Percentiles rank a stretch among this genome's conserved stretches.
Evolutionary conservation across 1,140 invertebrate species (phyloP).

Genomic region (Pseudomyrmex cubaensis): DNA sequence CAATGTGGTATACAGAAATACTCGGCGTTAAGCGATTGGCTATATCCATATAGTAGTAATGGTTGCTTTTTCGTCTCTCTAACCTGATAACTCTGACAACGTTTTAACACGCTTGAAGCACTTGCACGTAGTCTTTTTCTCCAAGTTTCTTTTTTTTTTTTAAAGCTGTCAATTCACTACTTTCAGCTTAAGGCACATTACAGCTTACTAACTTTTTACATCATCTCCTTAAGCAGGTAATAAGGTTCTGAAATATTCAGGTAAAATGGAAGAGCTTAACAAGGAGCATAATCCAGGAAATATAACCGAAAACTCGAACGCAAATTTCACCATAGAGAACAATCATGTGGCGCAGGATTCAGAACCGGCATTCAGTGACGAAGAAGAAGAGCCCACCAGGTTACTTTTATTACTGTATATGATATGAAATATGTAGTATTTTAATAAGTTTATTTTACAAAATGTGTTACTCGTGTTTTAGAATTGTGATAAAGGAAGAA

Average conservation of each 20-base stretch:
- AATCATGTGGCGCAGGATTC: constrained; percentile 85
- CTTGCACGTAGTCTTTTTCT: not conserved
- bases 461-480: constrained; percentile 56
- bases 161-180: constrained; percentile 61
- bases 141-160: constrained; percentile 8
- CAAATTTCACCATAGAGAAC: constrained; percentile 78
- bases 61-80: too few species aligned
- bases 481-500: constrained; percentile 86
- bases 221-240: constrained; percentile 81
- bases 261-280: constrained; percentile 86
- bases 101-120: too few species aligned
- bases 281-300: constrained; percentile 86
- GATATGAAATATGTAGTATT: not conserved
- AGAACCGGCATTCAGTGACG: constrained; percentile 93
- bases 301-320: constrained; percentile 76
- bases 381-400: constrained; percentile 89
- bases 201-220: constrained; percentile 82
- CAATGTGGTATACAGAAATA: too few species aligned
- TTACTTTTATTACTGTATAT: constrained; percentile 44
- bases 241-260: constrained; percentile 84
- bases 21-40: too few species aligned
- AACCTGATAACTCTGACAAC: too few species aligned
- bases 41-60: too few species aligned
- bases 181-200: constrained; percentile 74
- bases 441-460: not conserved